Evolutionary conservation across 2,888 invertebrate genomes (phyloP), one percentile per base, ranked within the genome.

Genomic region (Caenorhabditis wallacei): DNA sequence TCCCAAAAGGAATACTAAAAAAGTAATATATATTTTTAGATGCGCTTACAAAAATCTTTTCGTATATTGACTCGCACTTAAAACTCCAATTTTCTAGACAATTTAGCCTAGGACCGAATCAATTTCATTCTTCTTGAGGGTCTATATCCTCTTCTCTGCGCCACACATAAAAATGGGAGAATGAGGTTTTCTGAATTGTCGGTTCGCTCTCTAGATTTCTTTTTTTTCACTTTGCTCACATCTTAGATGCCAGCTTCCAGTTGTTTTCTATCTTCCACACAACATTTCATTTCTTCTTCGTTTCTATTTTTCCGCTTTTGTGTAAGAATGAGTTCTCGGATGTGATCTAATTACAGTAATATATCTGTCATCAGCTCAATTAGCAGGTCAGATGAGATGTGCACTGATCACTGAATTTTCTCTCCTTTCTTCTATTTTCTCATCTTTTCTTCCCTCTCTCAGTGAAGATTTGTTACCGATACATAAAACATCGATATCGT

Each of bases 301-400:
- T 35, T 59, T 48, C 59, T 66, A 7, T 30, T 54, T 63, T 53
- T 48, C 30, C 70, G 57, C 56, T 8, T 61, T 26, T 13, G 76
- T 76, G 76, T 76, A 53, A 69, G 53, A 22, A 24, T 61, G 70
- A 56, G 16, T 22, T 53, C 18, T 51, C 22, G 59, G 37, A 63
- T 51, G 61, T 40, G 72, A 72, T 54, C 61, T 72, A 24, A 30
- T 72, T 72, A 72, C 72, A 37, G 72, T 72, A 37, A 61, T 53
- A 61, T 51, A 61, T 43, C 61, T 40, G 53, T 22, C 63, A 51
- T 18, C 53, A 26, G 53, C 43, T 61, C 48, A 51, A 61, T 61
- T 35, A 51, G 51, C 51, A 37, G 71, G 61, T 57, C 61, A 70
- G 26, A 26, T 16, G 46, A 57, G 46, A 26, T 30, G 30, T 72